These are phyloP conservation scores for Drosophila willistoni DNA, from an alignment of 1,140 invertebrate genomes.

Conservation along the genomic window DNA sequence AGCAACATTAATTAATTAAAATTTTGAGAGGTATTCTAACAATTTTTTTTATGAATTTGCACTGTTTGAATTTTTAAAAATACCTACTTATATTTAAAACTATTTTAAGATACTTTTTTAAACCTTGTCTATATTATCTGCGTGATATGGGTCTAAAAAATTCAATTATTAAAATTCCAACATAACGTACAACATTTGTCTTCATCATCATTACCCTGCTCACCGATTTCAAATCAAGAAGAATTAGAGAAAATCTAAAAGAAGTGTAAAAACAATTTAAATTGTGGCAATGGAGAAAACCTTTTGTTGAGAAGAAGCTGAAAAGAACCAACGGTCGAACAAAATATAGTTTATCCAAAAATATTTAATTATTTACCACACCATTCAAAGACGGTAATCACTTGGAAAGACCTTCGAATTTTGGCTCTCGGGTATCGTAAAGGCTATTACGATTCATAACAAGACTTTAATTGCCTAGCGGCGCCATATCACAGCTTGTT, in stretches of 20 bases:
- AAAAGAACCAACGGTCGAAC: neutral
- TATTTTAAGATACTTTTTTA: too few species aligned
- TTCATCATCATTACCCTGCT: too few species aligned
- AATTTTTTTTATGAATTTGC: too few species aligned
- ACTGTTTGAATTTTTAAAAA: too few species aligned
- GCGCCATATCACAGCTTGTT: slow-evolving; percentile 61
- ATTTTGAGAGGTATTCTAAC: too few species aligned
- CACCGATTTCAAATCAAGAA: too few species aligned
- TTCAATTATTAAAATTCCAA: neutral
- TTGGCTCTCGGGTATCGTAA: slow-evolving; percentile 17
- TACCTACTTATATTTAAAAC: too few species aligned
- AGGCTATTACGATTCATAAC: slow-evolving; percentile 49
- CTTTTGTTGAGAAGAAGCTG: neutral
- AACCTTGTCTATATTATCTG: neutral
- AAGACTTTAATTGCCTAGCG: slow-evolving; percentile 65
- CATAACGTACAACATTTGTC: too few species aligned
- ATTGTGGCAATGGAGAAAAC: neutral
- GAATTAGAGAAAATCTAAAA: neutral
- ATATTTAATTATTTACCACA: slow-evolving; percentile 5
- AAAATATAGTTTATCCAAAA: neutral
- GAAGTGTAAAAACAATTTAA: slow-evolving; percentile 13
- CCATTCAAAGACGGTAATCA: neutral
- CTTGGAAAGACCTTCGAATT: neutral
- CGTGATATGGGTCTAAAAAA: too few species aligned
- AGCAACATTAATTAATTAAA: too few species aligned